Base-by-base conservation (phyloP, 2,888 invertebrate species). In the Adela reaumurella region DNA sequence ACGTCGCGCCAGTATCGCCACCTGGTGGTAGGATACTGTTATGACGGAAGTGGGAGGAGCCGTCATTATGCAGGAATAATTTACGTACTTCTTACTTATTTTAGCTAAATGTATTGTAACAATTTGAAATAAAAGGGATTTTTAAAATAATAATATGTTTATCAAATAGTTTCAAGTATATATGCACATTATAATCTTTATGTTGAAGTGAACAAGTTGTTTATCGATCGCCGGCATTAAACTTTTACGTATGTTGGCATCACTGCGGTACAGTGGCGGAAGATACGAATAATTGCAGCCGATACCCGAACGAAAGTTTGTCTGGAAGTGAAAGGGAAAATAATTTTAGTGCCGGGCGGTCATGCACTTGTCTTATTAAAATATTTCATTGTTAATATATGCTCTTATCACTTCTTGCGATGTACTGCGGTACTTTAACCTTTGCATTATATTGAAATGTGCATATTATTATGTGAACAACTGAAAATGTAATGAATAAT, bases 1-100 rank as follows among this genome's bases (percentile, higher is more conserved):
- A 78, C 76, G 74, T 74, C 65, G 69, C 67, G 68, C 66, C 58
- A 63, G 65, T 63, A 64, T 71, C 76, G 76, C 73, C 68, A 67
- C 58, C 77, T 70, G 62, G 70, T 65, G 74, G 43, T 5, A 43
- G 62, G 58, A 51, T 62, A 62, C 63, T 63, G n/a, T 35, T 35
- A 3, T 8, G 10, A 8, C 35, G 35, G 35, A 35, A 35, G 35
- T 14, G 35, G 35, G 35, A 8, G 35, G n/a, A 35, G 14, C 14
- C 35, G 35, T 3, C 35, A 14, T 14, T 35, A 35, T 14, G 3
- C 11, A 35, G 11, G 3, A 8, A 35, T 24, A 6, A 24, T 24
- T 24, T 6, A 6, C 24, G 24, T 24, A 24, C 8, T 24, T 24
- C 8, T 24, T n/a, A n/a, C n/a, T 24, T 24, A 24, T 24, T 24